phyloP scores from a whole-genome alignment of 2,113 vertebrate genomes.

The Python bivittatus region DNA sequence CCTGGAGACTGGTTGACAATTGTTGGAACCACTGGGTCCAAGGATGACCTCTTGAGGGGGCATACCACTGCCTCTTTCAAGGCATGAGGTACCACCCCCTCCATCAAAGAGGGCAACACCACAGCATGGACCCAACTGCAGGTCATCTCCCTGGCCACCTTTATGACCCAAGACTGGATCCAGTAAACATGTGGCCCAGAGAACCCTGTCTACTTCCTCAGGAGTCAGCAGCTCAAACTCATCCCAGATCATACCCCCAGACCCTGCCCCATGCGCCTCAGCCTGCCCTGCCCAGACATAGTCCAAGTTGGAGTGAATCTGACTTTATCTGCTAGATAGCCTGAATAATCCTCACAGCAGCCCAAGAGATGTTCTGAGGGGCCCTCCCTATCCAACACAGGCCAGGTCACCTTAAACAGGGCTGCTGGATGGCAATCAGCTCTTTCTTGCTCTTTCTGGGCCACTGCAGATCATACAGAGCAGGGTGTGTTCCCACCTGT shows the following conservation, averaged over 20 bases:
- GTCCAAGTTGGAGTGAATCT: background rate
- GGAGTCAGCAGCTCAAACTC: background rate
- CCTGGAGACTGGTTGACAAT: background rate
- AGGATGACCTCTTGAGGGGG: background rate
- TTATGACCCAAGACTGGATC: background rate
- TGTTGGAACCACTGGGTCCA: background rate
- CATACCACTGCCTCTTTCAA: background rate
- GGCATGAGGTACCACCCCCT: background rate
- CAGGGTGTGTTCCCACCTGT: background rate
- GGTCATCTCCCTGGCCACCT: background rate
- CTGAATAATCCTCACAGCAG: background rate
- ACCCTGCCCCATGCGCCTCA: background rate
- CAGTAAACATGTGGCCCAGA: background rate
- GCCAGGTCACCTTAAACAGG: background rate
- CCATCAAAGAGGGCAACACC: background rate
- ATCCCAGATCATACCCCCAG: background rate
- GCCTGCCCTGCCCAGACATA: background rate
- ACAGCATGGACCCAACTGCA: background rate
- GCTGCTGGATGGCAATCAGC: background rate
- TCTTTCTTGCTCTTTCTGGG: background rate
- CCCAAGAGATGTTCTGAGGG: background rate
- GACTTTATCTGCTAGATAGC: background rate
- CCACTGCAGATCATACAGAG: background rate
- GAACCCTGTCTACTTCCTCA: background rate
- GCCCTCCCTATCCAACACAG: background rate